A percentile compares a stretch with the other conserved stretches of the same genome.
Conservation (phyloP, 2,797 vertebrate species). For the Acanthurus lineatus region DNA sequence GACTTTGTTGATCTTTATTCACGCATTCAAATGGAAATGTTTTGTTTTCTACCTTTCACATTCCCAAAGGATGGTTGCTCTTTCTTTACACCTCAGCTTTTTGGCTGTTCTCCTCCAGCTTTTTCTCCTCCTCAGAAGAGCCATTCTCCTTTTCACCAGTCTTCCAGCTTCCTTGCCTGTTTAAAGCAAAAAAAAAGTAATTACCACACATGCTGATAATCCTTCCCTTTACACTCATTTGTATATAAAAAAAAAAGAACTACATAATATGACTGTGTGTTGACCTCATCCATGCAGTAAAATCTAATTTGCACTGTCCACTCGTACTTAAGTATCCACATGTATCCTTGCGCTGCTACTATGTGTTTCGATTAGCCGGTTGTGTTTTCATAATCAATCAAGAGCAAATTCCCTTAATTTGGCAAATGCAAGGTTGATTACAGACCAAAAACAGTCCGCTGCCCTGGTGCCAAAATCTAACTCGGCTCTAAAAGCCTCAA, state of each 20-base stretch:
- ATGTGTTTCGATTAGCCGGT: background rate
- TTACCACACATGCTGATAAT: conserved; percentile 37
- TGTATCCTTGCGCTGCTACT: background rate
- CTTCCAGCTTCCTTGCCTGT: conserved; percentile 89
- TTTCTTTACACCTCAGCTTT: conserved; percentile 94
- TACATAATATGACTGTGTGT: background rate
- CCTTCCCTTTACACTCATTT: background rate
- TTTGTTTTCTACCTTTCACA: conserved; percentile 72
- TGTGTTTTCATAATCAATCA: conserved; percentile 3
- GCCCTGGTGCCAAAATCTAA: background rate
- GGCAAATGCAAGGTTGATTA: conserved; percentile 1
- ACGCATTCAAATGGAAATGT: background rate
- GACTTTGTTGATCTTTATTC: background rate
- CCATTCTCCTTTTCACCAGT: conserved; percentile 94
- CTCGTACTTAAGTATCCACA: background rate
- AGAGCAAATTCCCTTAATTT: conserved; percentile 15
- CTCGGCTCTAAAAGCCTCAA: background rate
- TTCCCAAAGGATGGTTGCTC: conserved; percentile 60
- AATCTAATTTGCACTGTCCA: too few species aligned
- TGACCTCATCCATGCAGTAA: background rate
- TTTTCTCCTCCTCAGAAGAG: conserved; percentile 97
- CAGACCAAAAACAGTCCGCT: background rate
- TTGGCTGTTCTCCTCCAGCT: conserved; percentile 97
- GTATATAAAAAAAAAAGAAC: background rate
- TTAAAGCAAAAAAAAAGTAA: conserved; percentile 30